Evolutionary conservation across 2,888 invertebrate species (phyloP).

Genomic region (Polyploca ridens): DNA sequence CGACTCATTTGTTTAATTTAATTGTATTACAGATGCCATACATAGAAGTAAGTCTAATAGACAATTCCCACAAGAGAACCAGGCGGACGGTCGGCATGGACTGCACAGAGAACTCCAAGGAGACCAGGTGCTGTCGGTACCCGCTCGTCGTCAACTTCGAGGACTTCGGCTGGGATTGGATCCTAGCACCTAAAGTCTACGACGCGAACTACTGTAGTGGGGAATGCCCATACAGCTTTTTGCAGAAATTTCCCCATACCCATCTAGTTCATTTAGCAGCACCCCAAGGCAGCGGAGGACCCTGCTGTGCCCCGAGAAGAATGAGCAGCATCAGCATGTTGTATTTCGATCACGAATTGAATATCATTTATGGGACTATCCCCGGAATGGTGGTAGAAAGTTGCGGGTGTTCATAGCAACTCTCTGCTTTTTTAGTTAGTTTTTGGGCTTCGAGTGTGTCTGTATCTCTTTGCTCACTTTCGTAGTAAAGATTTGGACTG

Average conservation of each 20-base stretch:
- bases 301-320: constrained; percentile 96
- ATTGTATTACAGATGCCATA: constrained; percentile 76
- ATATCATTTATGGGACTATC: constrained; percentile 93
- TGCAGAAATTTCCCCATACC: constrained; percentile 94
- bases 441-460: constrained; percentile 50
- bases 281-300: constrained; percentile 90
- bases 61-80: constrained; percentile 85
- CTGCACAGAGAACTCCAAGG: constrained; percentile 92
- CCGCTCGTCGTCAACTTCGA: constrained; percentile 97
- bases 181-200: constrained; percentile 97
- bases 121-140: constrained; percentile 96
- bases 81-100: constrained; percentile 92
- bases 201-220: constrained; percentile 98
- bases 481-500: constrained; percentile 1
- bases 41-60: constrained; percentile 79
- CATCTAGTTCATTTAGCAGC: constrained; percentile 93
- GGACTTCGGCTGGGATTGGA: constrained; percentile 98
- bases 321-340: constrained; percentile 95
- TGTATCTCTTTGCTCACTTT: constrained; percentile 9
- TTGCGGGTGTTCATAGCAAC: constrained; percentile 93
- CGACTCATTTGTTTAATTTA: not conserved
- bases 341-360: constrained; percentile 95
- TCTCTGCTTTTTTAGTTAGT: constrained; percentile 33
- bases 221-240: constrained; percentile 94
- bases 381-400: constrained; percentile 97